These are phyloP conservation scores for Gastracanthus pulcherrimus DNA, from an alignment of 2,888 invertebrate species.

Conservation along the genomic window DNA sequence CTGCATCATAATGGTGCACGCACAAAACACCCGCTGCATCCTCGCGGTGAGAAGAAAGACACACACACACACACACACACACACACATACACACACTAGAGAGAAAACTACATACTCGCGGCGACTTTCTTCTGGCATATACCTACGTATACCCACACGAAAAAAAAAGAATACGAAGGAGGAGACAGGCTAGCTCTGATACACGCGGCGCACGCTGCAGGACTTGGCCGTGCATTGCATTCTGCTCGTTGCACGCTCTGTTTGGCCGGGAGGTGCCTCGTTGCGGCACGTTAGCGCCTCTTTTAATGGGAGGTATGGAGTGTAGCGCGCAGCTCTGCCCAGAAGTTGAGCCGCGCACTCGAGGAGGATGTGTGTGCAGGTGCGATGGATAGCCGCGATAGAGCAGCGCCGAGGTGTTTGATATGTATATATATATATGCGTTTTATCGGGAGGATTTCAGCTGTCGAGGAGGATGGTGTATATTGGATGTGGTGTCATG, in stretches of 20 bases:
- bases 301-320: too few relatives aligned
- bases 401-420: too few relatives aligned
- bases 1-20: too few relatives aligned
- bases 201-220: not conserved
- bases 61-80: not conserved
- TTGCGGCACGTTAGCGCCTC: conserved; percentile 7
- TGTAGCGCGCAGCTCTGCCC: too few relatives aligned
- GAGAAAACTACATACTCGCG: not conserved
- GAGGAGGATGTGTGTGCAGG: too few relatives aligned
- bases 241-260: conserved; percentile 2
- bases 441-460: too few relatives aligned
- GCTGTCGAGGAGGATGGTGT: too few relatives aligned
- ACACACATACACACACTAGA: not conserved
- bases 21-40: not conserved
- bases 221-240: not conserved
- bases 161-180: not conserved
- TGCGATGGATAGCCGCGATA: too few relatives aligned
- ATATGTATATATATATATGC: too few relatives aligned
- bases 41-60: not conserved
- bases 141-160: not conserved
- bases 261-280: not conserved
- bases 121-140: not conserved
- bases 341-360: too few relatives aligned
- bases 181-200: not conserved
- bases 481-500: too few relatives aligned